These are phyloP conservation scores for Phymanthus crucifer DNA, from an alignment of 92 coral and sea anemone species.

Conservation along the genomic window DNA sequence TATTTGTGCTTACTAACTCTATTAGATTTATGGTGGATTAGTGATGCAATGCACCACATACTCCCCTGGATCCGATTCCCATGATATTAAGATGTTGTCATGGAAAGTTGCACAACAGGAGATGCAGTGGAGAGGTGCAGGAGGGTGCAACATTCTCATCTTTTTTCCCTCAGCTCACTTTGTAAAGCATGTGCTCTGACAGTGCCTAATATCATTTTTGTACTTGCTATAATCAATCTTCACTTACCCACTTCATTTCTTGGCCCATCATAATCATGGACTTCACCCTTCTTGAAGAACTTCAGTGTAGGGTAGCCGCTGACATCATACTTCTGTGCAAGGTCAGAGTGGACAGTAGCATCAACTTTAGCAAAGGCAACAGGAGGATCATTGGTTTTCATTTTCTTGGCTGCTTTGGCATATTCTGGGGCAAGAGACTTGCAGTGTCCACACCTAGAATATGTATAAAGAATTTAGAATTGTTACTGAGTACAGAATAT, in stretches of 20 bases:
- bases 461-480: background rate
- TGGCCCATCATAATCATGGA: constrained; percentile 90
- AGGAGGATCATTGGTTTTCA: constrained; percentile 85
- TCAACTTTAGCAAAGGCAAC: constrained; percentile 91
- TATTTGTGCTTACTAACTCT: no score
- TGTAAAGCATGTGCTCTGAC: no score
- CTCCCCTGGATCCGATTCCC: no score
- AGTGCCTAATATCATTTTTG: background rate
- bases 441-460: constrained; percentile 95
- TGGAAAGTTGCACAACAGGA: no score
- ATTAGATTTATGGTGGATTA: no score
- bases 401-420: constrained; percentile 89
- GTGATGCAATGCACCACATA: no score
- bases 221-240: background rate
- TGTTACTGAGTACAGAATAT: no score
- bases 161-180: no score
- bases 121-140: no score
- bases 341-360: constrained; percentile 79
- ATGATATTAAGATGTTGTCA: no score
- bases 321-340: constrained; percentile 83
- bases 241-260: constrained; percentile 75
- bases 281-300: constrained; percentile 86
- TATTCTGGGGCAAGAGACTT: constrained; percentile 89
- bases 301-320: constrained; percentile 96
- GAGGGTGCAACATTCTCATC: no score